Conservation (phyloP, 2,888 invertebrate genomes). For the Nebria salina region DNA sequence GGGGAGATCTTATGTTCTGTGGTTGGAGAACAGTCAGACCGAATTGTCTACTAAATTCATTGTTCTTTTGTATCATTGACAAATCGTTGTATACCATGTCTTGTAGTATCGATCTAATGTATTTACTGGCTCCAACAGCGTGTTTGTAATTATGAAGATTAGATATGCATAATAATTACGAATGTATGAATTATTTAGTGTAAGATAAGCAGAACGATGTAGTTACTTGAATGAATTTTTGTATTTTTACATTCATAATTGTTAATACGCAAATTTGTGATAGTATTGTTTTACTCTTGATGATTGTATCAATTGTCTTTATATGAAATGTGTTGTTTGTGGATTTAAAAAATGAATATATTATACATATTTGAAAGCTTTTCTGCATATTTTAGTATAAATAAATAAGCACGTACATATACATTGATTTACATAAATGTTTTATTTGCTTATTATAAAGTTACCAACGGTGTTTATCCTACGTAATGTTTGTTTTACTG, state of each 20-base stretch:
- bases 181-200: neutral
- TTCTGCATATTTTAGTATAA: neutral
- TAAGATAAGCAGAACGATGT: too few relatives aligned
- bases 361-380: neutral
- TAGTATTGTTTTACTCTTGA: too few relatives aligned
- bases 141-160: neutral
- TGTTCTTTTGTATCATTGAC: neutral
- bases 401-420: neutral
- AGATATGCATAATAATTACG: constrained; percentile 16
- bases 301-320: too few relatives aligned
- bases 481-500: neutral
- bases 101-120: constrained; percentile 7
- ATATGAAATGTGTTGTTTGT: too few relatives aligned
- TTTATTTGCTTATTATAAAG: neutral
- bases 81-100: constrained; percentile 3
- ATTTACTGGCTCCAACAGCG: neutral
- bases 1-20: neutral
- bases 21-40: neutral
- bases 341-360: neutral
- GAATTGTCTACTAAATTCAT: neutral
- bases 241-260: too few relatives aligned
- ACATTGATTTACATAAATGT: neutral
- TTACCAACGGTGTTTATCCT: neutral
- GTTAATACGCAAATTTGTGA: too few relatives aligned
- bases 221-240: too few relatives aligned